A percentile compares a stretch with the other conserved stretches of the same genome.
These are phyloP conservation scores for Melitaea cinxia DNA, from an alignment of 1,140 invertebrate species.

Conservation along the genomic window DNA sequence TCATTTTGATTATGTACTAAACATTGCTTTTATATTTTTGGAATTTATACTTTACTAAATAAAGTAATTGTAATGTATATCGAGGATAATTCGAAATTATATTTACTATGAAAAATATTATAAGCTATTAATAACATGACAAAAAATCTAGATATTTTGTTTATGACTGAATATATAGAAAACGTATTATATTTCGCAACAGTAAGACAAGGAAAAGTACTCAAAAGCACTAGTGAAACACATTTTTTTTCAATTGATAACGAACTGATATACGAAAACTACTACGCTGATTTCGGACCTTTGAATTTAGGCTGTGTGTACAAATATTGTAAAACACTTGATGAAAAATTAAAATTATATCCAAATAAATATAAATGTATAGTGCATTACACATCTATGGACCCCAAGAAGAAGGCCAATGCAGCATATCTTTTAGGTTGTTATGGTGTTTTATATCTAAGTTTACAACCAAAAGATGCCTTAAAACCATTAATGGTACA, in stretches of 20 bases:
- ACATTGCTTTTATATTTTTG: conserved; percentile 14
- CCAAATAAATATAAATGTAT: conserved; percentile 62
- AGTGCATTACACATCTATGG: conserved; percentile 90
- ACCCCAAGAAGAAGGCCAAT: conserved; percentile 87
- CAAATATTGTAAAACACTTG: conserved; percentile 94
- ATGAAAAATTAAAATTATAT: conserved; percentile 81
- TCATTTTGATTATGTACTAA: conserved; percentile 13
- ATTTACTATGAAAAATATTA: background rate
- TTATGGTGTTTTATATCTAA: conserved; percentile 95
- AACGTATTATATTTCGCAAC: conserved; percentile 75
- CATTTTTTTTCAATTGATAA: conserved; percentile 96
- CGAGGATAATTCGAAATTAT: background rate
- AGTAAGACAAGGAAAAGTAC: conserved; percentile 68
- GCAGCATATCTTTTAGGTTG: conserved; percentile 93
- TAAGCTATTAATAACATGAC: conserved; percentile 45
- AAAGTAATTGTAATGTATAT: background rate
- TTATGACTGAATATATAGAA: conserved; percentile 73
- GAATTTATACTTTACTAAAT: background rate
- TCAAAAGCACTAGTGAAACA: conserved; percentile 89
- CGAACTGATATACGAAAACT: conserved; percentile 96
- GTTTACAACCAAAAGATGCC: conserved; percentile 92
- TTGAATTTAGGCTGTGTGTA: conserved; percentile 97
- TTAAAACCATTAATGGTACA: conserved; percentile 88
- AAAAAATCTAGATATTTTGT: conserved; percentile 64
- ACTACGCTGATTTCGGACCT: conserved; percentile 98